Evolutionary conservation across 2,888 invertebrate genomes (phyloP).

Genomic region (Lottia gigantea): DNA sequence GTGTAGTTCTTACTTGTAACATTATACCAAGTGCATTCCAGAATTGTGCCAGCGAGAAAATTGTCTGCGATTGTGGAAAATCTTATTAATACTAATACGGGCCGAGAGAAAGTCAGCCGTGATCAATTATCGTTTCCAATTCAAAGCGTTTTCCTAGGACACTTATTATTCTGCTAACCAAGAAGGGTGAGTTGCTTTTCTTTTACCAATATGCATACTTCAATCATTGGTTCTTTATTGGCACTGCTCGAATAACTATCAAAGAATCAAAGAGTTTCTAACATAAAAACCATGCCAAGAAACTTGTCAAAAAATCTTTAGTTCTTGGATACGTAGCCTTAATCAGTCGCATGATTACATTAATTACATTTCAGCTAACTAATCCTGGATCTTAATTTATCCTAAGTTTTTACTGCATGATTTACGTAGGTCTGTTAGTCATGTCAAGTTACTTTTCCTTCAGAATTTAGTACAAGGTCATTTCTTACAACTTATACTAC

Average conservation of each 20-base stretch:
- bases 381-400: no score
- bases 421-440: no score
- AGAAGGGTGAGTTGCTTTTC: neutral
- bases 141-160: neutral
- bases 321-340: no score
- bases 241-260: neutral
- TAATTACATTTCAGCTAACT: no score
- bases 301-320: no score
- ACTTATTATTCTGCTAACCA: constrained; percentile 6
- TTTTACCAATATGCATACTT: constrained; percentile 6
- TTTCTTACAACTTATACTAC: no score
- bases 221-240: neutral
- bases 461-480: no score
- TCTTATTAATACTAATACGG: constrained; percentile 8
- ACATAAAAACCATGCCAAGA: no score
- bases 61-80: constrained; percentile 10
- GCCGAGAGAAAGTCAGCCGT: constrained; percentile 6
- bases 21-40: constrained; percentile 1
- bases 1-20: neutral
- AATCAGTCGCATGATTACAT: no score
- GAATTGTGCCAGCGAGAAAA: constrained; percentile 8
- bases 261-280: no score
- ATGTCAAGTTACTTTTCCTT: no score
- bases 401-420: no score
- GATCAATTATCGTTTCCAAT: constrained; percentile 5